Evolutionary conservation across 2,113 vertebrate species (phyloP).

Genomic region (Pseudolaguvia tuberculata): DNA sequence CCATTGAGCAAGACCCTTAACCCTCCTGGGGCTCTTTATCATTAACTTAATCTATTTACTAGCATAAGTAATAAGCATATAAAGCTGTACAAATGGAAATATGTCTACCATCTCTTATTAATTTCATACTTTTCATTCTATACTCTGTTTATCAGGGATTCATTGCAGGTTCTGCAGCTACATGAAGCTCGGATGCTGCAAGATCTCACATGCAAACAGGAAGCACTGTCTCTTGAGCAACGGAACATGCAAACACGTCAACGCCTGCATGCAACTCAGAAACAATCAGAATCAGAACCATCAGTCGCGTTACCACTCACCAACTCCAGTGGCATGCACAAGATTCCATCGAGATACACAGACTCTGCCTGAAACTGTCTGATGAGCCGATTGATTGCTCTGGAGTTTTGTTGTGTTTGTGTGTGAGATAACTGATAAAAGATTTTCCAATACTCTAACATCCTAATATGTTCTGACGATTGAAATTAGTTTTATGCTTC

Average conservation of each 20-base stretch:
- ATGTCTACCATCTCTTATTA: too few species aligned
- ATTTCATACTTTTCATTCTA: background rate
- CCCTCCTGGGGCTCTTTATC: too few species aligned
- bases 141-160: conserved; percentile 60
- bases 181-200: conserved; percentile 75
- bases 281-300: background rate
- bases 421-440: background rate
- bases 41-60: too few species aligned
- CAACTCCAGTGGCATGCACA: conserved; percentile 65
- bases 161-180: conserved; percentile 75
- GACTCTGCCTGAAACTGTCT: background rate
- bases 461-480: background rate
- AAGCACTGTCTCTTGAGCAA: conserved; percentile 63
- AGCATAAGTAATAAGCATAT: too few species aligned
- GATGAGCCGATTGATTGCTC: background rate
- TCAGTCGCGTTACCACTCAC: conserved; percentile 55
- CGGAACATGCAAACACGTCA: conserved; percentile 57
- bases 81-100: too few species aligned
- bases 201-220: conserved; percentile 74
- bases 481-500: background rate
- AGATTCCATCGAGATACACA: conserved; percentile 37
- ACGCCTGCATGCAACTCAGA: conserved; percentile 43
- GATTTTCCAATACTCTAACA: background rate
- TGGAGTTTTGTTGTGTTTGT: background rate
- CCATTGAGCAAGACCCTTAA: too few species aligned